Conservation (phyloP, 2,888 invertebrate genomes). For the Lysandra coridon region DNA sequence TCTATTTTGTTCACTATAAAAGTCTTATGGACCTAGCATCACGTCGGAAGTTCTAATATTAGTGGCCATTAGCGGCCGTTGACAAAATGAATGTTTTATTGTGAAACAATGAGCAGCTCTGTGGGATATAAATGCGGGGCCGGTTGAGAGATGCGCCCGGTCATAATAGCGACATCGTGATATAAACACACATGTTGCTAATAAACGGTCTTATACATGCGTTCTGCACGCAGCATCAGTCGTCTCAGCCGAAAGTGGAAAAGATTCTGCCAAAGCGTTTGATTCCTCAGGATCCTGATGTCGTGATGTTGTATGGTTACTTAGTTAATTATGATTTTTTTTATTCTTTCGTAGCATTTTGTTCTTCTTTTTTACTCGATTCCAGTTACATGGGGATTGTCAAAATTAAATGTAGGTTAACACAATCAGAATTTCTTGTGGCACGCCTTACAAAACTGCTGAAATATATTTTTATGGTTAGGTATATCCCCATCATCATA, state of each 20-base stretch:
- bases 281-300: background rate
- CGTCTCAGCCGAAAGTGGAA: background rate
- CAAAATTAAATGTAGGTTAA: background rate
- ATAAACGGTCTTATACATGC: background rate
- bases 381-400: background rate
- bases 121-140: constrained; percentile 66
- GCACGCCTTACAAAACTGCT: background rate
- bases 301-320: background rate
- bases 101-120: constrained; percentile 77
- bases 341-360: background rate
- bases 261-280: background rate
- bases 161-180: constrained; percentile 53
- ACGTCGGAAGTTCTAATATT: constrained; percentile 72
- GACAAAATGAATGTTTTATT: constrained; percentile 78
- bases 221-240: background rate
- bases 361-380: background rate
- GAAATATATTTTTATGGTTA: no score
- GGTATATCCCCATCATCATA: no score
- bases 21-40: background rate
- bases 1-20: constrained; percentile 12
- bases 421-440: background rate
- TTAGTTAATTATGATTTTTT: background rate
- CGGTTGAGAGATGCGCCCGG: constrained; percentile 62
- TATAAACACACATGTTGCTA: constrained; percentile 43
- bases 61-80: constrained; percentile 65